Evolutionary conservation across 23 tunicate genomes (phyloP).

Genomic region (Trididemnum nubilum): DNA sequence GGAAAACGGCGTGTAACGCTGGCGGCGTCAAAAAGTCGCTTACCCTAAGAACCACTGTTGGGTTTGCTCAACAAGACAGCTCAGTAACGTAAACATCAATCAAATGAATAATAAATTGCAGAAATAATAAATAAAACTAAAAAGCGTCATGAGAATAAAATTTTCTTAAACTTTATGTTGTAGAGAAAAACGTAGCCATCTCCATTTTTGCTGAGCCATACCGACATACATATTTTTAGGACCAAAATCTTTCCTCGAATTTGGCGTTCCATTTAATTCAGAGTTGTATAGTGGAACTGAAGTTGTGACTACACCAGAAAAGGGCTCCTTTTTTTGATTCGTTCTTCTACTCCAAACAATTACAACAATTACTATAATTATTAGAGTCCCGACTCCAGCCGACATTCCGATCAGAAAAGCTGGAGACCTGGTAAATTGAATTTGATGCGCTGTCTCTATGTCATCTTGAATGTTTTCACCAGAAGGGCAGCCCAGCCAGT

Average conservation of each 20-base stretch:
- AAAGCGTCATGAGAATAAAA: too few species aligned
- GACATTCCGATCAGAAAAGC: slow-evolving; percentile 31
- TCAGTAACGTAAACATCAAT: too few species aligned
- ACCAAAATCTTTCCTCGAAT: too few species aligned
- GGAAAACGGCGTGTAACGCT: too few species aligned
- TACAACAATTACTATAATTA: slow-evolving; percentile 8
- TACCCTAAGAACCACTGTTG: too few species aligned
- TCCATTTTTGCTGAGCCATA: slow-evolving; percentile 51
- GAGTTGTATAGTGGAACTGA: slow-evolving; percentile 1
- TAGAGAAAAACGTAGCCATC: slow-evolving; percentile 40
- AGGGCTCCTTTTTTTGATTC: background rate
- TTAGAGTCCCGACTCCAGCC: slow-evolving; percentile 3
- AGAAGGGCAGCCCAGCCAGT: slow-evolving; percentile 49
- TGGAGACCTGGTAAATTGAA: slow-evolving; percentile 14
- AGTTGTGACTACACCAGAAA: background rate
- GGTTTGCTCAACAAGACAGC: too few species aligned
- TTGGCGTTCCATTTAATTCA: slow-evolving; percentile 24
- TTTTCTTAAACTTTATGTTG: slow-evolving; percentile 68
- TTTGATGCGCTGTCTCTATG: background rate
- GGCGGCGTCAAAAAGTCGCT: too few species aligned
- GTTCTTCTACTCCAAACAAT: slow-evolving; percentile 4
- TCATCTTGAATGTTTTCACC: background rate
- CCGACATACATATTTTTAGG: slow-evolving; percentile 48
- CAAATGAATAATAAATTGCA: too few species aligned
- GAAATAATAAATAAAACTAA: too few species aligned